phyloP scores from a whole-genome alignment of 2,797 vertebrate genomes.

The Menidia menidia region DNA sequence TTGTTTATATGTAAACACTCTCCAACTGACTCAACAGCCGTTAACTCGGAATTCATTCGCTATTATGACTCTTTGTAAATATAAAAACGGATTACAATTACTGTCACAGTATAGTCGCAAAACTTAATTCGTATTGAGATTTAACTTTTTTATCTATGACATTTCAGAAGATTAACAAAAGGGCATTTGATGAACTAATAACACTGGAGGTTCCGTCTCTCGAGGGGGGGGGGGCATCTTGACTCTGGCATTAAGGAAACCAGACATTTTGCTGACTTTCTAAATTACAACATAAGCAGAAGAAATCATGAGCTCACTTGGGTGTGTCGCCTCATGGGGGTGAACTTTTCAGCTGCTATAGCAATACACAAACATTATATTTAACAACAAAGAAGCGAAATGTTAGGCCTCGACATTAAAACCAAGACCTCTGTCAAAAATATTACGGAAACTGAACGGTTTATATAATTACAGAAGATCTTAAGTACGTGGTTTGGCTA shows the following conservation, averaged over 20 bases:
- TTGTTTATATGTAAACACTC: neutral
- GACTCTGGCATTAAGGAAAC: neutral
- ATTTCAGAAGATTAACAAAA: neutral
- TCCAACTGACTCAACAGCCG: neutral
- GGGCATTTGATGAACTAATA: neutral
- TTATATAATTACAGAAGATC: conserved; percentile 1
- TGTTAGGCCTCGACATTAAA: too few relatives aligned
- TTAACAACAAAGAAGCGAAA: neutral
- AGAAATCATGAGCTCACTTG: conserved; percentile 38
- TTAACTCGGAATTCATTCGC: neutral
- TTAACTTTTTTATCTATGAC: too few relatives aligned
- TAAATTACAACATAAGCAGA: conserved; percentile 20
- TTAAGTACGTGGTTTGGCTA: conserved; percentile 5
- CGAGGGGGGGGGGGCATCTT: too few relatives aligned
- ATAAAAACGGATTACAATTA: neutral
- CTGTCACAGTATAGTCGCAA: too few relatives aligned
- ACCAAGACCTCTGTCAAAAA: neutral
- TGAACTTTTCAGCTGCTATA: conserved; percentile 14
- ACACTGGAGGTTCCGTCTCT: neutral
- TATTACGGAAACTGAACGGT: neutral
- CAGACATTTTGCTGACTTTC: conserved; percentile 36
- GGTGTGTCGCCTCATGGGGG: conserved; percentile 61
- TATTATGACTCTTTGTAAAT: neutral
- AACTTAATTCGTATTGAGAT: too few relatives aligned
- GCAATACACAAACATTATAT: neutral